These are phyloP conservation scores for Platycheirus rosarum DNA, from an alignment of 2,888 invertebrate species.

Conservation along the genomic window DNA sequence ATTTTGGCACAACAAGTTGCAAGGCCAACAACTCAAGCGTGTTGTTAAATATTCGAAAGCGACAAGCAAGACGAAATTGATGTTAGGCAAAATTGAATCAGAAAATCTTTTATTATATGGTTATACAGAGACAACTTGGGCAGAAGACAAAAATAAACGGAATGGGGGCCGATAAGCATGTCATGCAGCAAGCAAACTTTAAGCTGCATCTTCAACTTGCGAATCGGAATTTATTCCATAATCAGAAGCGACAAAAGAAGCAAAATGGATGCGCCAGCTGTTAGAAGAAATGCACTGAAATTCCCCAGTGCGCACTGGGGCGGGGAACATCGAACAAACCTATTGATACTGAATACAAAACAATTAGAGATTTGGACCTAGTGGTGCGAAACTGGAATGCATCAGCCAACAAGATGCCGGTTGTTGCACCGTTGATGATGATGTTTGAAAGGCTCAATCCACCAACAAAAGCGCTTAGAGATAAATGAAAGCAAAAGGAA, in stretches of 20 bases:
- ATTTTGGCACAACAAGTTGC: slow-evolving; percentile 56
- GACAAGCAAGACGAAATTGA: too few species aligned
- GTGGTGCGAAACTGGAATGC: too few species aligned
- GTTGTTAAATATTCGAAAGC: slow-evolving; percentile 74
- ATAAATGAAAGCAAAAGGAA: too few species aligned
- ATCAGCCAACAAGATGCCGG: too few species aligned
- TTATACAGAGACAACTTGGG: neutral
- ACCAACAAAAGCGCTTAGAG: too few species aligned
- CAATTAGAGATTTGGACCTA: neutral
- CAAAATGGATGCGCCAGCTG: neutral
- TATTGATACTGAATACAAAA: neutral
- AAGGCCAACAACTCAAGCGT: slow-evolving; percentile 36
- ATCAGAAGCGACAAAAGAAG: neutral
- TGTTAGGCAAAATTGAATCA: too few species aligned
- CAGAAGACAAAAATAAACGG: neutral
- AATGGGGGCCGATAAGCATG: neutral
- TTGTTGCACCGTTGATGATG: too few species aligned
- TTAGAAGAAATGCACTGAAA: neutral
- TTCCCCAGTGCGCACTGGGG: too few species aligned
- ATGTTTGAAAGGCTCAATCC: too few species aligned
- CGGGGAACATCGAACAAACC: neutral
- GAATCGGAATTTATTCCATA: slow-evolving; percentile 11
- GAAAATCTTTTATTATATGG: neutral
- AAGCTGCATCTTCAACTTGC: slow-evolving; percentile 3
- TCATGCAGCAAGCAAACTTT: neutral